phyloP scores from a whole-genome alignment of 2,888 invertebrate genomes.

The Cactoblastis cactorum region DNA sequence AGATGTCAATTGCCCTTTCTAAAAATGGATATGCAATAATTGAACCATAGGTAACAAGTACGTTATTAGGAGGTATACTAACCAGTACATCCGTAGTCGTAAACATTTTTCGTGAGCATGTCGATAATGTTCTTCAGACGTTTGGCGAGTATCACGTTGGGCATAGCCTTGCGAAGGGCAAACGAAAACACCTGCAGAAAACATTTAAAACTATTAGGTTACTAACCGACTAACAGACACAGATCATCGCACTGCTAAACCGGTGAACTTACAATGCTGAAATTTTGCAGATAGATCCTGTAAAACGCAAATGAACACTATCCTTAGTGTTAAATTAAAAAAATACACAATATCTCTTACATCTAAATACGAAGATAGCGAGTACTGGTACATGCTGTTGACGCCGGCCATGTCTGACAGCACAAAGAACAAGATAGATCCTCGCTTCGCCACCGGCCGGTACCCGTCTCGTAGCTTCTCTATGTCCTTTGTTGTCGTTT shows the following conservation, averaged over 20 bases:
- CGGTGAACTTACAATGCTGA: too few relatives aligned
- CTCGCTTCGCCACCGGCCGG: constrained; percentile 90
- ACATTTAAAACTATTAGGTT: background rate
- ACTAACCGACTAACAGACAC: too few relatives aligned
- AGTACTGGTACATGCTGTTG: constrained; percentile 96
- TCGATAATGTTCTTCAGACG: constrained; percentile 90
- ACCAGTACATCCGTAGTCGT: constrained; percentile 94
- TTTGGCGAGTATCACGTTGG: constrained; percentile 86
- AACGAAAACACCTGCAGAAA: constrained; percentile 83
- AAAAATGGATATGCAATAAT: too few relatives aligned
- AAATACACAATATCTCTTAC: constrained; percentile 33
- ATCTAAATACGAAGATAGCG: constrained; percentile 89
- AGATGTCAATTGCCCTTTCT: too few relatives aligned
- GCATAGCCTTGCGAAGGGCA: constrained; percentile 89
- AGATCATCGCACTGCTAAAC: too few relatives aligned
- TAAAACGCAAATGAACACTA: too few relatives aligned
- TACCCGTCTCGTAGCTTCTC: constrained; percentile 91
- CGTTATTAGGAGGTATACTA: constrained; percentile 14
- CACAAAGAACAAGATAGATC: constrained; percentile 94
- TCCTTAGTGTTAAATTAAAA: constrained; percentile 18
- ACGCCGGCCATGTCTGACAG: constrained; percentile 93
- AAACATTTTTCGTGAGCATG: constrained; percentile 91
- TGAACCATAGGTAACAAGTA: too few relatives aligned
- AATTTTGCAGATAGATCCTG: too few relatives aligned
- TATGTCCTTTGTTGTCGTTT: constrained; percentile 87